These are phyloP conservation scores for Mellilla xanthometata DNA, from an alignment of 2,888 invertebrate genomes.

Conservation along the genomic window DNA sequence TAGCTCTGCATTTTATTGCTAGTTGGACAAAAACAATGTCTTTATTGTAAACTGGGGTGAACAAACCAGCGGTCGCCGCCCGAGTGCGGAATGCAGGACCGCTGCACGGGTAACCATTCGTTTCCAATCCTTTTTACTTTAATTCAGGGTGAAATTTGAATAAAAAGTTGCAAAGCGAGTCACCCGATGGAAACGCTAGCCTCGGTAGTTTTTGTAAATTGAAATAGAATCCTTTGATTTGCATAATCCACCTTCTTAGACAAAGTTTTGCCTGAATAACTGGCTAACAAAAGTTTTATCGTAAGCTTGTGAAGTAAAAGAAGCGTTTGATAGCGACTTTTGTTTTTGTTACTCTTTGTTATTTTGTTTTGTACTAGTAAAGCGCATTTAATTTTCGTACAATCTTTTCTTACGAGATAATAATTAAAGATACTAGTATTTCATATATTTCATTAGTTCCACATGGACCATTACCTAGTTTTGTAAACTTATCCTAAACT, in stretches of 20 bases:
- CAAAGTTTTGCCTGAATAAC: not conserved
- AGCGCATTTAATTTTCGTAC: too few species aligned
- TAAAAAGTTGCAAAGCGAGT: conserved; percentile 6
- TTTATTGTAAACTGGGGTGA: conserved; percentile 29
- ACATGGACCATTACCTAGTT: too few species aligned
- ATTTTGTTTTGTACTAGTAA: too few species aligned
- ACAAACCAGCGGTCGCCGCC: conserved; percentile 31
- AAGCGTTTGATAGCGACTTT: too few species aligned
- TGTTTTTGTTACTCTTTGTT: too few species aligned
- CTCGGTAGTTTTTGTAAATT: conserved; percentile 1
- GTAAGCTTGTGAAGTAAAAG: too few species aligned
- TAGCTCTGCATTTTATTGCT: too few species aligned
- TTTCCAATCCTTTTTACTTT: conserved; percentile 20
- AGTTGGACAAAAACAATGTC: conserved; percentile 32
- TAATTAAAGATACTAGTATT: too few species aligned
- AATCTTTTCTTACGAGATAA: too few species aligned
- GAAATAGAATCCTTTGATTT: not conserved
- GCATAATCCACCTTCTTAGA: not conserved
- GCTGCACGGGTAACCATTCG: conserved; percentile 22
- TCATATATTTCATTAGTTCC: too few species aligned
- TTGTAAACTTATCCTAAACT: too few species aligned
- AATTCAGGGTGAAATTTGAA: conserved; percentile 15
- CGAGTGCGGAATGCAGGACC: conserved; percentile 25
- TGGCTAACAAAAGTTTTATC: conserved; percentile 1
- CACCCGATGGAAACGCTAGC: not conserved